Base-by-base conservation (phyloP, 2,888 invertebrate species). In the Xanthia togata region DNA sequence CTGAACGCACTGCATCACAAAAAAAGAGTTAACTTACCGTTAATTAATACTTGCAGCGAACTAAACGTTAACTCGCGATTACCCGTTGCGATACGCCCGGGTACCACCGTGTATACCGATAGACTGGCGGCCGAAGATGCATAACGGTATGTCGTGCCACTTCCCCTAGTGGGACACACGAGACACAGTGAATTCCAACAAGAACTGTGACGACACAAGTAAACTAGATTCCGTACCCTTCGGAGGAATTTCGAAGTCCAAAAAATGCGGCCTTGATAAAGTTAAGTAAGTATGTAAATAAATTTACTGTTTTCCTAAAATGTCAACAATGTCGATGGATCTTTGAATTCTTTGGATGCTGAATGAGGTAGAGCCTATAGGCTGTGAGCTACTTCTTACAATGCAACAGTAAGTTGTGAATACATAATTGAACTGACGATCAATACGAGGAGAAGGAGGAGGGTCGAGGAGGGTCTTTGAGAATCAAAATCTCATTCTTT, bases 61-160 rank as follows among this genome's bases (percentile, higher is more conserved):
- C 76, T 77, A 68, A 75, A 85, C 86, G 87, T 84, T 78, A 82
- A 87, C 84, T 85, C 83, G 81, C 86, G 87, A 88, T 84, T 75
- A 76, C 78, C 72, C 77, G 80, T 78, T 78, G 83, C 76, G 87
- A 91, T 90, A 92, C 95, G 93, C 91, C 93, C 91, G 90, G 81
- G 80, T 87, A 86, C 82, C 85, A 87, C 91, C 85, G 89, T 89
- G 91, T 89, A 82, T 89, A 90, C 92, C 91, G 90, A 89, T 87
- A 87, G 89, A 95, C 96, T 96, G 95, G 84, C 91, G 87, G 85
- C 84, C 87, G 87, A 90, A 89, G 90, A 90, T 84, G 82, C 75
- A 85, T 92, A 96, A 96, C 96, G 95, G 96, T 94, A 93, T 88
- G 82, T 82, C 88, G 96, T 92, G 90, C 96, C 88, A 96, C 95